Conservation (phyloP, 2,888 invertebrate species). For the Caenorhabditis doughertyi region DNA sequence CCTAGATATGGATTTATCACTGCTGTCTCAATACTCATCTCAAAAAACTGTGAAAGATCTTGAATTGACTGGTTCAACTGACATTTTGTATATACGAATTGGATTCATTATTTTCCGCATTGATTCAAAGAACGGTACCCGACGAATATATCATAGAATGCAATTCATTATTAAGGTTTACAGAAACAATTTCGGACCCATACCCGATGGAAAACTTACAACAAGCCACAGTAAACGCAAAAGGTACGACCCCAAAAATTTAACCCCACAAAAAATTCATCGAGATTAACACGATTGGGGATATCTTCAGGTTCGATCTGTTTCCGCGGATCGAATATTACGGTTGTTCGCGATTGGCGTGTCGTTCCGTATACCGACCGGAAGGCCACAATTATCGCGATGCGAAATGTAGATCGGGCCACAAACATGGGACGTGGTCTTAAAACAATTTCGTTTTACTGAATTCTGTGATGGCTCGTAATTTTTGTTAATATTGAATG, state of each 20-base stretch:
- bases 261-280: slow-evolving; percentile 2
- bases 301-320: slow-evolving; percentile 56
- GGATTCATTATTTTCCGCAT: slow-evolving; percentile 40
- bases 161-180: no score
- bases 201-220: slow-evolving; percentile 61
- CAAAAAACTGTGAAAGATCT: neutral
- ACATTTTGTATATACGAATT: slow-evolving; percentile 31
- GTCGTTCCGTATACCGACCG: slow-evolving; percentile 52
- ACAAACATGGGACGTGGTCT: slow-evolving; percentile 41
- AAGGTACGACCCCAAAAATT: slow-evolving; percentile 36
- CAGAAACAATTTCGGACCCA: slow-evolving; percentile 59
- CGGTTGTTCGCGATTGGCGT: slow-evolving; percentile 57
- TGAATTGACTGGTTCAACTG: slow-evolving; percentile 31
- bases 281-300: slow-evolving; percentile 11
- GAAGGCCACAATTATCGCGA: slow-evolving; percentile 56
- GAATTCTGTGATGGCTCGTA: neutral
- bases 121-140: slow-evolving; percentile 41
- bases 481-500: neutral
- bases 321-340: slow-evolving; percentile 50
- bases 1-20: slow-evolving; percentile 35
- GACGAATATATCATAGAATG: neutral
- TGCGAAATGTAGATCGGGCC: slow-evolving; percentile 45
- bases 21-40: neutral
- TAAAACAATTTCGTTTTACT: slow-evolving; percentile 38
- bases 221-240: slow-evolving; percentile 43